Conservation (phyloP, 2,888 invertebrate genomes). For the Oligia fasciuncula region DNA sequence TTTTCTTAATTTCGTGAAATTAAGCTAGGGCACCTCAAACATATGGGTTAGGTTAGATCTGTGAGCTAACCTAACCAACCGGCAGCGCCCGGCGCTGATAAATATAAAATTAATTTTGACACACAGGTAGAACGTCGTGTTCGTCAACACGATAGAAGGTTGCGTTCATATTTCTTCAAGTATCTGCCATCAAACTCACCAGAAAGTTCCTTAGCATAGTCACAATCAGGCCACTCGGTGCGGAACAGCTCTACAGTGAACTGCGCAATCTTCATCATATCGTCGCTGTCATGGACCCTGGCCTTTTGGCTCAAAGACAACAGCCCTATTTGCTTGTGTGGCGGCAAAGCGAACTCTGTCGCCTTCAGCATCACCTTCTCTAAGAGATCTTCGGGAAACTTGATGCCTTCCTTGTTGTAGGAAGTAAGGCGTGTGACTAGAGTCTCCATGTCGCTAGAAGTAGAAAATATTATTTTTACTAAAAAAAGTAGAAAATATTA, state of each 20-base stretch:
- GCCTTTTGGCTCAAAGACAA: conserved; percentile 74
- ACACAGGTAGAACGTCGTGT: not conserved
- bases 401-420: conserved; percentile 80
- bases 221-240: conserved; percentile 76
- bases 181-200: conserved; percentile 67
- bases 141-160: not conserved
- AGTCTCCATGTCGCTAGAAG: conserved; percentile 74
- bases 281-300: conserved; percentile 67
- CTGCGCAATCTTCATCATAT: conserved; percentile 74
- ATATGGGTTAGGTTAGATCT: too few relatives aligned
- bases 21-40: too few relatives aligned
- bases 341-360: conserved; percentile 70
- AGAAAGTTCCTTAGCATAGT: conserved; percentile 69
- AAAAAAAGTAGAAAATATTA: not conserved
- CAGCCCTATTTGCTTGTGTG: conserved; percentile 78
- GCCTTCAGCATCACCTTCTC: conserved; percentile 71
- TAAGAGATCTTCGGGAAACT: conserved; percentile 74
- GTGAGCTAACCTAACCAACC: too few relatives aligned
- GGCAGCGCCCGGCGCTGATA: not conserved
- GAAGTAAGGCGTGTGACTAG: conserved; percentile 75
- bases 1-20: too few relatives aligned
- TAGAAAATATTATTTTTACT: not conserved
- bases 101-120: too few relatives aligned
- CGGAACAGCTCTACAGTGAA: conserved; percentile 76
- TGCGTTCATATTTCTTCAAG: not conserved